Evolutionary conservation across 2,888 invertebrate species (phyloP), one percentile per base, ranked within the genome.

Genomic region (Tuta absoluta): DNA sequence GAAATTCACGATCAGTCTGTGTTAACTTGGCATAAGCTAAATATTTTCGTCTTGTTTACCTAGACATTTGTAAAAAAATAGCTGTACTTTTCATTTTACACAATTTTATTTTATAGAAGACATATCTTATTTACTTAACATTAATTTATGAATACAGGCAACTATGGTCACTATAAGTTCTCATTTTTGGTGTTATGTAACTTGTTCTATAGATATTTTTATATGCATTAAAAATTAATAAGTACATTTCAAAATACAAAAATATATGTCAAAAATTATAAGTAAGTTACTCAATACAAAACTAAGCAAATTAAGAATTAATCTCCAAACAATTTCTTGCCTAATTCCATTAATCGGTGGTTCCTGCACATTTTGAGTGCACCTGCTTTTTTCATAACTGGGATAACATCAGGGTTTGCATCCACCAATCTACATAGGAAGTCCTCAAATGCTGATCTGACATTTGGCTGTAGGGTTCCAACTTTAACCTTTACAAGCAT

Each of bases 391-490:
- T 96, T 97, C 56, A 97, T 87, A 45, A 96, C 96, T 28, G 94
- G 93, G 38, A 93, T 93, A 8, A 96, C 96, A 84, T 93, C 93
- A 65, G 93, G 91, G 86, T 96, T 96, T 37, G 96, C 95, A 71
- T 96, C 96, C 24, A 97, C 96, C 75, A 97, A 87, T 82, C 96
- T 95, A 74, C 96, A 96, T 5, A 98, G 90, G 82, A 98, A 95
- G 87, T 98, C 97, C 86, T 98, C 98, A 87, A 96, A 98, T 33
- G 97, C 97, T 28, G 96, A 96, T 79, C 97, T 96, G 0, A 97
- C 95, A 83, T 96, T 97, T 0, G 95, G 94, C 41, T 95, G 95
- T 60, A 98, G 88, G 1, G 95, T 95, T 63, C 96, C 97, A 72
- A 95, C 93, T 86, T 96, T 96, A 0, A 97, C 97, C 87, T 96